Evolutionary conservation across 1,140 invertebrate species (phyloP), one percentile per base, ranked within the genome.

Genomic region (Rhizoglyphus robini): DNA sequence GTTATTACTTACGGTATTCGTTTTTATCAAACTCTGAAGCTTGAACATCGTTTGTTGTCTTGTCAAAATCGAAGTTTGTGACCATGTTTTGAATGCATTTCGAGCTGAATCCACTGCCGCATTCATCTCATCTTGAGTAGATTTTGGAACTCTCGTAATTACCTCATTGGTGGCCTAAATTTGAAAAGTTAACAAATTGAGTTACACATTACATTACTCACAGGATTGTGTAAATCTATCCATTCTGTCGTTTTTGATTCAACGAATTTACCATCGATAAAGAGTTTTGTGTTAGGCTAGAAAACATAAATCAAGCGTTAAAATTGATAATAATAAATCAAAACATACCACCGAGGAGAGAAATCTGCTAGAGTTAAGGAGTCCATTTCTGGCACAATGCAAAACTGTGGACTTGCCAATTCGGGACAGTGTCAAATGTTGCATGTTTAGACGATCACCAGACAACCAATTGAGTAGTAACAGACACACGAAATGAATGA

Each of bases 41-140:
- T 88, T 92, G 71, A 99, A 89, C 90, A 99, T 96, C 23, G 93
- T 79, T 75, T 94, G 90, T 77, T 99, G 95, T 60, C 96, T 81
- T 0, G 88, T 88, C 46, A 99, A 79, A 31, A 97, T 83, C 4
- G 96, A 96, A 23, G 89, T 90, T 72, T 90, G 81, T 48, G 86
- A 88, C 96, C 96, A 99, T 59, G 83, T 79, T 69, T 81, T 78
- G 71, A 83, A 92, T 1, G 90, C 93, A 65, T 83, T 83, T 74
- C 88, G 91, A 1, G 89, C 86, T 29, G 90, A 84, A 57, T 85
- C 83, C 8, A 97, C 86, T 0, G 96, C 96, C 30, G 80, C 76
- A 70, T 94, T 82, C 88, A 99, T 94, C 80, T 99, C 96, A 20
- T 79, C 80, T 74, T 83, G 79, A 0, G 95, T 99, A 13, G 85